phyloP scores from a whole-genome alignment of 2,797 vertebrate species.

The Rhadinocentrus ornatus region DNA sequence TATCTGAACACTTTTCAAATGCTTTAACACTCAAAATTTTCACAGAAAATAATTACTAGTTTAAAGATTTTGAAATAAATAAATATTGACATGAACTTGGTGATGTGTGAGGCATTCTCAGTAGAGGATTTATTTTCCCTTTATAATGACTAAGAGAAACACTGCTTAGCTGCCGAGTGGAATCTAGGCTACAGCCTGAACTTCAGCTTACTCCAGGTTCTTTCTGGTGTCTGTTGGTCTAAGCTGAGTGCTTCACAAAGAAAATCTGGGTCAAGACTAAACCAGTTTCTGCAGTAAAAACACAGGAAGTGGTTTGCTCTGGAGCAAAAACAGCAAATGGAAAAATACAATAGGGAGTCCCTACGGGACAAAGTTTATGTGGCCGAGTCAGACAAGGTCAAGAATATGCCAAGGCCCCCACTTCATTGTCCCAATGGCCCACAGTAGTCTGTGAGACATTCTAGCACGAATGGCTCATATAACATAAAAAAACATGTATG shows the following conservation, averaged over 20 bases:
- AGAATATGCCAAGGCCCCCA: constrained; percentile 36
- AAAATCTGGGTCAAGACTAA: constrained; percentile 25
- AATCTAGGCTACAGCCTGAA: constrained; percentile 9
- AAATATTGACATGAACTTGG: neutral
- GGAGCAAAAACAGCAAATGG: constrained; percentile 51
- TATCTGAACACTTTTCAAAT: neutral
- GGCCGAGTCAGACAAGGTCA: constrained; percentile 52
- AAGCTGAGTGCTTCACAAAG: neutral
- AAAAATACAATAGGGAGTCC: constrained; percentile 64
- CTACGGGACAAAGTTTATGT: constrained; percentile 45
- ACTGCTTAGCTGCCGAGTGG: constrained; percentile 1
- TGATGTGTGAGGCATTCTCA: neutral
- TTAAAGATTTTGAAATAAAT: neutral
- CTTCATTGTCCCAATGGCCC: constrained; percentile 30
- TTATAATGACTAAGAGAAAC: neutral
- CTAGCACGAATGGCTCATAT: neutral
- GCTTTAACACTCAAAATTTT: neutral
- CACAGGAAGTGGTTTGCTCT: constrained; percentile 55
- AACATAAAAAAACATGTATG: neutral
- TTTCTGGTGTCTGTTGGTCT: constrained; percentile 1
- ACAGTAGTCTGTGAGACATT: constrained; percentile 6
- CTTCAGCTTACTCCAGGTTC: neutral
- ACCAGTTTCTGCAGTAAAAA: constrained; percentile 45
- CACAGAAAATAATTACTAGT: neutral
- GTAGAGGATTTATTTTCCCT: neutral